Evolutionary conservation across 2,888 invertebrate species (phyloP), one percentile per base, ranked within the genome.

Genomic region (Calameuta filiformis): DNA sequence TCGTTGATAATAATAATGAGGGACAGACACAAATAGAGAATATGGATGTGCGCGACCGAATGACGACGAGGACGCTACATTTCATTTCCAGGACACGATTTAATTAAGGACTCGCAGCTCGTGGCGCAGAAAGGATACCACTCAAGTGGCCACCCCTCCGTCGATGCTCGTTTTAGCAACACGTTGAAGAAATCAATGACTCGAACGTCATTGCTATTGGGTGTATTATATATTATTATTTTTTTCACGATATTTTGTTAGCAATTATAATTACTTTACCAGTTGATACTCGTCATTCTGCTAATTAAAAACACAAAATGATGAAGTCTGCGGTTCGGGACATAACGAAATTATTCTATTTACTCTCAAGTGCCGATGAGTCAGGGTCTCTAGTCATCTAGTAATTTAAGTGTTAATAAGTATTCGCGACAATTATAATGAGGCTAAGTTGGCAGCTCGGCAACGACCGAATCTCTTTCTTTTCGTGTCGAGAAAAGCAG

Each of bases 1-100:
- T 56, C 56, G 56, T 56, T 75, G 15, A 75, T 75, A 75, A 75
- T 33, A 75, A 75, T 75, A 75, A 75, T 56, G 68, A 12, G 11
- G 23, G 11, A 75, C 33, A 75, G n/a, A 35, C 71, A 31, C 35
- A 4, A 15, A 30, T 23, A 40, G 69, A 35, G 31, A 2, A 23
- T 23, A 56, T 23, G 56, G 23, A 15, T 1, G 23, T 56, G 23
- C 56, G 56, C 56, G 23, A 56, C 23, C 6, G 23, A 56, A 23
- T 56, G 56, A 15, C 40, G 40, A 37, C 40, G 40, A 15, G 15
- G 69, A 12, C 9, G 69, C 69, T 4, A 34, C 71, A n/a, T 74
- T 74, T 74, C 74, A 74, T 74, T 74, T 74, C 30, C 74, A 74
- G 37, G 37, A 34, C 35, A 37, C 30, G 30, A 74, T 35, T 74